Evolutionary conservation across 2,797 vertebrate genomes (phyloP).

Genomic region (Manis javanica): DNA sequence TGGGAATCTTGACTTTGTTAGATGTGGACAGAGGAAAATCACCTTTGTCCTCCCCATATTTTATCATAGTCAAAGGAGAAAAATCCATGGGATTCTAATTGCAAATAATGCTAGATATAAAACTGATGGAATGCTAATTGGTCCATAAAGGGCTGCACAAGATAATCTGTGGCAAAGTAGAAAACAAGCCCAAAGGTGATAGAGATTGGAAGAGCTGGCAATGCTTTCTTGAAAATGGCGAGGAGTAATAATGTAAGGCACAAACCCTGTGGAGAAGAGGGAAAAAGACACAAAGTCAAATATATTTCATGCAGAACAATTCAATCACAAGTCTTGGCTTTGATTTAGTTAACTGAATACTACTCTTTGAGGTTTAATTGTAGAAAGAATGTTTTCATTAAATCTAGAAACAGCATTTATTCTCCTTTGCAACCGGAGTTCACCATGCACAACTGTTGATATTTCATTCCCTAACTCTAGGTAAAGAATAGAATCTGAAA

Average conservation of each 20-base stretch:
- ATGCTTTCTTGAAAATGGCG: constrained; percentile 99
- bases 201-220: constrained; percentile 98
- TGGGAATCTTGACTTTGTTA: constrained; percentile 77
- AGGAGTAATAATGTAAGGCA: constrained; percentile 98
- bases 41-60: constrained; percentile 73
- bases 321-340: not conserved
- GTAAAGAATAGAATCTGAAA: constrained; percentile 38
- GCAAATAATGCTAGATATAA: constrained; percentile 93
- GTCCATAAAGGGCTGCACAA: constrained; percentile 99
- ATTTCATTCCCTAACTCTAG: constrained; percentile 12
- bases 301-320: not conserved
- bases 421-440: not conserved
- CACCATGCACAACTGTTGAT: not conserved
- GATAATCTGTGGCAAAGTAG: constrained; percentile 99
- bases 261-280: constrained; percentile 90
- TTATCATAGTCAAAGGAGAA: constrained; percentile 83
- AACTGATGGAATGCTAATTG: constrained; percentile 97
- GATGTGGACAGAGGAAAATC: constrained; percentile 77
- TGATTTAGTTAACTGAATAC: not conserved
- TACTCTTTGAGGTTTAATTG: constrained; percentile 18
- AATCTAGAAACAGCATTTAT: not conserved
- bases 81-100: constrained; percentile 77
- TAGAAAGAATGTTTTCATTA: constrained; percentile 5
- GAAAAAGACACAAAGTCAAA: not conserved
- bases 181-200: constrained; percentile 99